phyloP scores from a whole-genome alignment of 2,888 invertebrate genomes.

The Zaprionus obscuricornis region DNA sequence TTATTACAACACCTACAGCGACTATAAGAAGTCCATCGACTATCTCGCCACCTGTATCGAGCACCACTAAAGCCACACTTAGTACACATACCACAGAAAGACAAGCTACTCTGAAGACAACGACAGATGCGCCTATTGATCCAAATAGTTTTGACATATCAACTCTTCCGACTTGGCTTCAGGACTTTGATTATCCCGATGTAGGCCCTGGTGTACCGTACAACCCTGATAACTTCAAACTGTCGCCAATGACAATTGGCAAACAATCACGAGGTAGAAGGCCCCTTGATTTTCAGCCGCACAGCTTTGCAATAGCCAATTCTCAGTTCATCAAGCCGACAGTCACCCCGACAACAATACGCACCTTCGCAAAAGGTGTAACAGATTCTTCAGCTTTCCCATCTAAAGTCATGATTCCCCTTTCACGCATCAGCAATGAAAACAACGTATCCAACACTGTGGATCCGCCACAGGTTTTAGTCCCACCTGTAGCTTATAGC shows the following conservation, averaged over 20 bases:
- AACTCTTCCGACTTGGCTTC: conserved; percentile 80
- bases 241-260: conserved; percentile 5
- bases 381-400: conserved; percentile 66
- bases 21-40: conserved; percentile 50
- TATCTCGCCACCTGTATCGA: conserved; percentile 29
- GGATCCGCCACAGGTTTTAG: conserved; percentile 65
- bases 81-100: conserved; percentile 34
- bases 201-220: conserved; percentile 81
- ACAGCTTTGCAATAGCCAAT: conserved; percentile 39
- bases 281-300: conserved; percentile 58
- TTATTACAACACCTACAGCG: conserved; percentile 52
- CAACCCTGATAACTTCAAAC: conserved; percentile 55
- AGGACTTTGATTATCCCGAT: conserved; percentile 81
- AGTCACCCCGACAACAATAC: conserved; percentile 29
- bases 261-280: conserved; percentile 48
- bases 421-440: conserved; percentile 52
- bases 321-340: conserved; percentile 33
- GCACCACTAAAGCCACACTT: conserved; percentile 35
- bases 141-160: conserved; percentile 74
- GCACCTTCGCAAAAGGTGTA: conserved; percentile 60
- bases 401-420: conserved; percentile 76
- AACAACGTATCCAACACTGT: conserved; percentile 44
- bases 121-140: conserved; percentile 41
- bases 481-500: conserved; percentile 55
- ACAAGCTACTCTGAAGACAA: conserved; percentile 51